phyloP scores from a whole-genome alignment of 2,797 vertebrate genomes.

The Peromyscus melanophrys region DNA sequence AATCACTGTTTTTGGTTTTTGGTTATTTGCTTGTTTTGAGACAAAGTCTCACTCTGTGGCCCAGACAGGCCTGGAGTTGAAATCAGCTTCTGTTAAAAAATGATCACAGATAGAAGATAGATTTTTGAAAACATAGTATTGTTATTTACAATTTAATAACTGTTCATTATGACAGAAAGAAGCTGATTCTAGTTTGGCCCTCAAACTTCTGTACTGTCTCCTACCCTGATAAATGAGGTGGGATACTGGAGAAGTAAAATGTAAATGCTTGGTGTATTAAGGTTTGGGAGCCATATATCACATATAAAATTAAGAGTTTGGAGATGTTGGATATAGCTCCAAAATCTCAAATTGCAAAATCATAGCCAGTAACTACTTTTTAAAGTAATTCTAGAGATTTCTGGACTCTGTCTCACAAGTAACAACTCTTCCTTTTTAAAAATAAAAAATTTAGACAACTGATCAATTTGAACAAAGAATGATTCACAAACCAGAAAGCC shows the following conservation, averaged over 20 bases:
- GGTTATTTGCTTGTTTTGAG: background rate
- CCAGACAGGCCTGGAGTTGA: background rate
- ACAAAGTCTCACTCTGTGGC: background rate
- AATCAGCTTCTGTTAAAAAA: background rate
- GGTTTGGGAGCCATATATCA: background rate
- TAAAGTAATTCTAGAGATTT: slow-evolving; percentile 52
- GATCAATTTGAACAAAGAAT: slow-evolving; percentile 1
- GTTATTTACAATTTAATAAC: slow-evolving; percentile 8
- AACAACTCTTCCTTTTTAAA: slow-evolving; percentile 23
- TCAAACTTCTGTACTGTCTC: slow-evolving; percentile 3
- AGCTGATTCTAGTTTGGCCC: slow-evolving; percentile 48
- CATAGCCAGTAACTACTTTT: slow-evolving; percentile 9
- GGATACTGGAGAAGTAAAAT: slow-evolving; percentile 21
- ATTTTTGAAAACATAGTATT: slow-evolving; percentile 38
- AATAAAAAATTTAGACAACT: background rate
- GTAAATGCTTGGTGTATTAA: background rate
- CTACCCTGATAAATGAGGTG: background rate
- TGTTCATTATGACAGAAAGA: background rate
- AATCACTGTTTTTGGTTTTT: background rate
- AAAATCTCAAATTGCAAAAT: slow-evolving; percentile 61
- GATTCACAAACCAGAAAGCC: background rate
- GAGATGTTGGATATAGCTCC: background rate
- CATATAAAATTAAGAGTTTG: slow-evolving; percentile 8
- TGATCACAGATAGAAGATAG: slow-evolving; percentile 11
- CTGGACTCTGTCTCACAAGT: slow-evolving; percentile 47